A percentile compares a stretch with the other conserved stretches of the same genome.
These are phyloP conservation scores for Cebus imitator DNA, from an alignment of 2,113 vertebrate species.

Conservation along the genomic window DNA sequence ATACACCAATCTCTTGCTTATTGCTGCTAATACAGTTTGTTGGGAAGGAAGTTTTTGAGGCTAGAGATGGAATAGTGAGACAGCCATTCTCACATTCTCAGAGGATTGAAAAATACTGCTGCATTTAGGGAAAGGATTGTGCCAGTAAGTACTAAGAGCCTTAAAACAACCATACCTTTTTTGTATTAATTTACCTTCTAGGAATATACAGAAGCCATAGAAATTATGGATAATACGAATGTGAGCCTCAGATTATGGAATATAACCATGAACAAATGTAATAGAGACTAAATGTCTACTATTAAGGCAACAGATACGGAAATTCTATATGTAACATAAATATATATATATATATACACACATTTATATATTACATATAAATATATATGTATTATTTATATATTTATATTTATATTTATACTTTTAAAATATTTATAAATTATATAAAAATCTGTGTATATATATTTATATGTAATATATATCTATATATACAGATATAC, in stretches of 20 bases:
- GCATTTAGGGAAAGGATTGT: not conserved
- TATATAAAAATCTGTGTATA: no score
- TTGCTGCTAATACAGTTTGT: not conserved
- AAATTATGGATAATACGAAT: not conserved
- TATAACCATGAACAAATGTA: not conserved
- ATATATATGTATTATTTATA: no score
- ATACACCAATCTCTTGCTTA: not conserved
- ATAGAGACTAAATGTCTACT: not conserved
- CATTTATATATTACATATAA: no score
- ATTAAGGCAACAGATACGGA: not conserved
- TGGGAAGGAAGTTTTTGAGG: not conserved
- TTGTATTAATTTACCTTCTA: not conserved
- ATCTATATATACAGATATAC: no score
- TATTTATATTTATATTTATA: no score
- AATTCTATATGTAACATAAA: not conserved
- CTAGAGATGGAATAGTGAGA: not conserved
- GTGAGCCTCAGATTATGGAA: not conserved
- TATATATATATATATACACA: no score
- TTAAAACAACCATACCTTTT: not conserved
- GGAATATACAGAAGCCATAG: not conserved
- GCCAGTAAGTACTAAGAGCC: not conserved
- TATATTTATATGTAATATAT: no score
- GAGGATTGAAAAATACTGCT: not conserved
- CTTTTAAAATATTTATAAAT: no score
- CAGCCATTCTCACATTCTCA: not conserved